Base-by-base conservation (phyloP, 2,888 invertebrate genomes). In the Seladonia tumulorum region DNA sequence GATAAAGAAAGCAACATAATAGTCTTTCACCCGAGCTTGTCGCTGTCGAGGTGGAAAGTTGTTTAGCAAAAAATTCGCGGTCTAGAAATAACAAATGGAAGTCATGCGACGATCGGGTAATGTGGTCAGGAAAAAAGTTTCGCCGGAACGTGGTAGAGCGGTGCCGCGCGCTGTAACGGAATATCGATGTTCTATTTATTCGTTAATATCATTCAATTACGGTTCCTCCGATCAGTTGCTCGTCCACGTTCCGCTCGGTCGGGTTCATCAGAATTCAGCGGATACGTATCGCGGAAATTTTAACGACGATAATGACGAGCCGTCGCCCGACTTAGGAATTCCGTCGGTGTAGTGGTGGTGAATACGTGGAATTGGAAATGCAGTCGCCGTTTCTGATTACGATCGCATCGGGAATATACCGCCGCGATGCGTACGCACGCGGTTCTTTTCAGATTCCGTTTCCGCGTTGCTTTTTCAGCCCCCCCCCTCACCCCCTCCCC, bases 361-460 rank as follows among this genome's bases (percentile, higher is more conserved):
- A 82, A 82, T 86, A 85, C 89, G 83, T 80, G 86, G 85, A 85
- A 90, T 89, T 82, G 90, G 84, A 87, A 89, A 90, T 88, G 83
- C 86, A 85, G 81, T 83, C 83, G 82, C 63, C 79, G 83, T 90
- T 89, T 90, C 88, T 88, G 86, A 90, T 90, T 89, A 90, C 90
- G 86, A 88, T 90, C 90, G 87, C 82, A 78, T 82, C 74, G 82
- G 78, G 83, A 85, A 90, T 90, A 84, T 86, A 85, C 77, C 79
- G 57, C 72, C 78, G 73, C 49, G 79, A 68, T 63, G 70, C 77
- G 81, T 81, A 57, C 81, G 80, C 66, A 78, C 81, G 63, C 45
- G n/a, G 53, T 25, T 86, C 79, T 57, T 74, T 81, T 77, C 68
- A 1, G 10, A 45, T 49, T 72, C 60, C 25, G 39, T 16, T 72